A percentile compares a stretch with the other conserved stretches of the same genome.
Evolutionary conservation across 1,140 invertebrate genomes (phyloP).

Genomic region (Mactra quadrangularis): DNA sequence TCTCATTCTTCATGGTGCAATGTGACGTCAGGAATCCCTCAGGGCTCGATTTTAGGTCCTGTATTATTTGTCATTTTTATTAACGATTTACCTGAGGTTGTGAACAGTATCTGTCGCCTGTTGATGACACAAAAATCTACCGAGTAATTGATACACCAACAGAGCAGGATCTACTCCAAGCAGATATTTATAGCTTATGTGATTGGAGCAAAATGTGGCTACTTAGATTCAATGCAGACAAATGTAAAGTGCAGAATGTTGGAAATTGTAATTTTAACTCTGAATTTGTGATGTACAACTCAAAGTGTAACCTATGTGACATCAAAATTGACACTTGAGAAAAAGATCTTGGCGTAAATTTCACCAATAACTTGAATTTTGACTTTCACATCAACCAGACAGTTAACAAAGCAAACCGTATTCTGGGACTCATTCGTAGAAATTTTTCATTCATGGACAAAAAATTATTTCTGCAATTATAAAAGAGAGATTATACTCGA

Average conservation of each 20-base stretch:
- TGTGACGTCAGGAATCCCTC: too few species aligned
- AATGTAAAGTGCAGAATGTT: too few species aligned
- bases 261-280: too few species aligned
- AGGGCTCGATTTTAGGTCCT: constrained; percentile 64
- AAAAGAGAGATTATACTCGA: too few species aligned
- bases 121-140: constrained; percentile 61
- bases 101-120: constrained; percentile 26
- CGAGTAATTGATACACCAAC: neutral
- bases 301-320: neutral
- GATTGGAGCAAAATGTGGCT: constrained; percentile 42
- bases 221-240: too few species aligned
- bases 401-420: constrained; percentile 20
- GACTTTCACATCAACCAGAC: constrained; percentile 4
- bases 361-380: constrained; percentile 16
- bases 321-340: neutral
- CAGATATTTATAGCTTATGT: constrained; percentile 23
- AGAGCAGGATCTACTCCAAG: constrained; percentile 22
- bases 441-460: constrained; percentile 9
- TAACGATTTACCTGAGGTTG: constrained; percentile 66
- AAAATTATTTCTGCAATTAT: constrained; percentile 1
- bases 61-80: constrained; percentile 66
- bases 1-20: too few species aligned
- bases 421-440: constrained; percentile 22
- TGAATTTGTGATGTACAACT: neutral
- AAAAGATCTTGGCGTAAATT: constrained; percentile 10